A percentile compares a stretch with the other conserved stretches of the same genome.
Evolutionary conservation across 64 coral and sea anemone species (phyloP).

Genomic region (Montipora foliosa): DNA sequence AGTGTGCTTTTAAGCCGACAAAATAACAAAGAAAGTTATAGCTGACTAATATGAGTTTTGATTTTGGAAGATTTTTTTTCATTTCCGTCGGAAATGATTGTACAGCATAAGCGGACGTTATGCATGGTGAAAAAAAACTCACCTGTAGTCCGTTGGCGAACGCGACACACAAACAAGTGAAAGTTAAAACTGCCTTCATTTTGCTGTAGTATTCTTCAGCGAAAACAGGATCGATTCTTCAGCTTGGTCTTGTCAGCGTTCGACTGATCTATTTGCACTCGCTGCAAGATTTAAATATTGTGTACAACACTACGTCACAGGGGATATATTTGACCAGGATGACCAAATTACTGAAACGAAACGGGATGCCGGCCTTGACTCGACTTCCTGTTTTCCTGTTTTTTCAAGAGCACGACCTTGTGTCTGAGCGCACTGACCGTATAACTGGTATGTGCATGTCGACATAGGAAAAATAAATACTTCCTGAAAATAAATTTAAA

Average conservation of each 20-base stretch:
- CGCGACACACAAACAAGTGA: background rate
- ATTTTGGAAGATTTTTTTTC: background rate
- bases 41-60: background rate
- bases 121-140: background rate
- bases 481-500: too few species aligned
- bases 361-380: background rate
- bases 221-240: background rate
- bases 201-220: background rate
- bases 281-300: background rate
- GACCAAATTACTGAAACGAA: background rate
- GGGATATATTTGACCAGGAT: background rate
- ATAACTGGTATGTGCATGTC: too few species aligned
- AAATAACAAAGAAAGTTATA: too few species aligned
- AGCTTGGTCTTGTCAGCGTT: background rate
- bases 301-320: background rate
- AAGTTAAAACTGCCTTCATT: background rate
- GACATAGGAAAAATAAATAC: too few species aligned
- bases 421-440: too few species aligned
- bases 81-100: background rate
- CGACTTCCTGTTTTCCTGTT: background rate
- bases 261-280: background rate
- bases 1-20: too few species aligned
- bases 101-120: background rate
- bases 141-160: background rate
- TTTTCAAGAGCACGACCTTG: background rate